phyloP scores from a whole-genome alignment of 35 echinoderm and acorn worm species.

The Hemicentrotus pulcherrimus region DNA sequence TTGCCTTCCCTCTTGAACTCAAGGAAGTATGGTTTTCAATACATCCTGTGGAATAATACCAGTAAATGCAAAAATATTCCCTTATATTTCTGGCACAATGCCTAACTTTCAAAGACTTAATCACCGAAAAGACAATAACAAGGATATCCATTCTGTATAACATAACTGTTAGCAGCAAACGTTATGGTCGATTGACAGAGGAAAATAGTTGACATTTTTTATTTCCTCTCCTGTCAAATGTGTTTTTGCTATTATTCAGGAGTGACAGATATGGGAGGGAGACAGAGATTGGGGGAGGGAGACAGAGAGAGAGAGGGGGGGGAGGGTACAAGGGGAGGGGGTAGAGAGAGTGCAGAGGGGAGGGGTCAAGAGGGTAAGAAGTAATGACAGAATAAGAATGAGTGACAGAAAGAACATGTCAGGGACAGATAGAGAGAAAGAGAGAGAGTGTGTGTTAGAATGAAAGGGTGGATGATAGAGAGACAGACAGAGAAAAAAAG shows the following conservation, averaged over 20 bases:
- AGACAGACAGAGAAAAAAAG: too few relatives aligned
- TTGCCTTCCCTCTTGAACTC: neutral
- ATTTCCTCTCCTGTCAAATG: neutral
- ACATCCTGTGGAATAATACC: neutral
- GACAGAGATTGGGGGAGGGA: too few relatives aligned
- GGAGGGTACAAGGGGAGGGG: too few relatives aligned
- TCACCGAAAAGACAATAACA: conserved; percentile 6
- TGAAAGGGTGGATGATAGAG: too few relatives aligned
- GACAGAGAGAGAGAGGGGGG: too few relatives aligned
- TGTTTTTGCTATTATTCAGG: neutral
- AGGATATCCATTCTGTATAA: neutral
- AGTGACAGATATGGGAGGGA: too few relatives aligned
- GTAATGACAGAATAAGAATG: too few relatives aligned
- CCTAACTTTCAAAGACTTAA: neutral
- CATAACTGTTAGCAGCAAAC: neutral
- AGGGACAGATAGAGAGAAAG: neutral
- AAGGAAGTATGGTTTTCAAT: neutral
- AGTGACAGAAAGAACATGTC: too few relatives aligned
- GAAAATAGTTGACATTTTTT: conserved; percentile 14
- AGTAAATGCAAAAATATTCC: neutral
- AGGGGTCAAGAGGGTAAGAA: too few relatives aligned
- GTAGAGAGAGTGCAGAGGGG: too few relatives aligned
- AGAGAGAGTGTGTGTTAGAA: too few relatives aligned
- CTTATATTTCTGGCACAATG: neutral
- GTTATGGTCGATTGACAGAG: neutral